Evolutionary conservation across 2,797 vertebrate species (phyloP).

Genomic region (Staurois parvus): DNA sequence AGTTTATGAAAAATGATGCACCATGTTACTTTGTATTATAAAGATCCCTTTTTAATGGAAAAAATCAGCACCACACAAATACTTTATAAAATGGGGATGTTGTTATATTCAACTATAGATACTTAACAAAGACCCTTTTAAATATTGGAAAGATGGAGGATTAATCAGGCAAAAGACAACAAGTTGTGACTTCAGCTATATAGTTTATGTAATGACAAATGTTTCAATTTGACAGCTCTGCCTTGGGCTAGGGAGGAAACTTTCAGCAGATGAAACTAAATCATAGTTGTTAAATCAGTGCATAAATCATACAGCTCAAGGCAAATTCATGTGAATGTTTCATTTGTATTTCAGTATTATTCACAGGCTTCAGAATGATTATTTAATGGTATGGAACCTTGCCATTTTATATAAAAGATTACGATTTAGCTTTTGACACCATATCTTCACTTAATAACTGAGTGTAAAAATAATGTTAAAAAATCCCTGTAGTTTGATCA

Average conservation of each 20-base stretch:
- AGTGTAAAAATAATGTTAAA: background rate
- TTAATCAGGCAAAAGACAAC: slow-evolving; percentile 72
- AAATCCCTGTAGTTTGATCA: background rate
- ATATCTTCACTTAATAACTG: slow-evolving; percentile 8
- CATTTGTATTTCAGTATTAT: slow-evolving; percentile 56
- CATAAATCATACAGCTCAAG: slow-evolving; percentile 61
- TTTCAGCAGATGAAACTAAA: slow-evolving; percentile 66
- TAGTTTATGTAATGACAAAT: slow-evolving; percentile 68
- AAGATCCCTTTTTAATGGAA: background rate
- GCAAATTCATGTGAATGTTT: slow-evolving; percentile 55
- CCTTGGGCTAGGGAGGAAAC: slow-evolving; percentile 66
- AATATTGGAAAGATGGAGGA: slow-evolving; percentile 67
- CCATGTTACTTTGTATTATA: background rate
- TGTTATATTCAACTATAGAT: background rate
- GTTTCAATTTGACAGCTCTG: slow-evolving; percentile 69
- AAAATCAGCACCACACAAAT: background rate
- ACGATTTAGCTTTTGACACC: slow-evolving; percentile 44
- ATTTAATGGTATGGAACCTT: slow-evolving; percentile 33
- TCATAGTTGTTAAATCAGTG: slow-evolving; percentile 66
- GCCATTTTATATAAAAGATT: slow-evolving; percentile 46
- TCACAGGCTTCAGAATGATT: slow-evolving; percentile 49
- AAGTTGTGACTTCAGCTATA: slow-evolving; percentile 69
- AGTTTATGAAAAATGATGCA: background rate
- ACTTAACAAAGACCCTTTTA: slow-evolving; percentile 68
- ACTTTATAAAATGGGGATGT: background rate